A percentile compares a stretch with the other conserved stretches of the same genome.
phyloP scores from a whole-genome alignment of 2,797 vertebrate species.

The Merluccius polli region DNA sequence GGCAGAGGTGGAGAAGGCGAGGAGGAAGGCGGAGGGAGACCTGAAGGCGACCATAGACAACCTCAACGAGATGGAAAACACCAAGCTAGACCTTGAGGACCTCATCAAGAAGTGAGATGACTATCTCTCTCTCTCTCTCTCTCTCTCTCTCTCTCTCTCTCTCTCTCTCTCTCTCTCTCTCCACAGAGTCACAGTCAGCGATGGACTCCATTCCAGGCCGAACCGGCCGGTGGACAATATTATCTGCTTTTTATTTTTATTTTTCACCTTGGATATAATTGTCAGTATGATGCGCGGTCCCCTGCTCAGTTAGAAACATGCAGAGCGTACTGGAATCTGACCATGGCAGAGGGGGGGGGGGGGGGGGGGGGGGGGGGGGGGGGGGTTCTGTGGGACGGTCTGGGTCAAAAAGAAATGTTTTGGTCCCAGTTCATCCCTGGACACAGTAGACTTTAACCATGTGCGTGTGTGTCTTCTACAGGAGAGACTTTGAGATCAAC shows the following conservation, averaged over 20 bases:
- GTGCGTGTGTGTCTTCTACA: slow-evolving; percentile 24
- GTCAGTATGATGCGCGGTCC: too few species aligned
- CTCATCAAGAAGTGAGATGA: slow-evolving; percentile 67
- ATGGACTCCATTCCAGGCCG: too few species aligned
- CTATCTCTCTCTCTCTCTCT: neutral
- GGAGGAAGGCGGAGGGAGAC: slow-evolving; percentile 68
- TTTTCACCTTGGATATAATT: too few species aligned
- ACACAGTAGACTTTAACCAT: too few species aligned
- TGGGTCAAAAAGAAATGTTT: too few species aligned
- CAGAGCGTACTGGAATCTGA: too few species aligned
- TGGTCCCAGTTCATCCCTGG: too few species aligned
- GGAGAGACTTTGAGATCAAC: slow-evolving; percentile 76
- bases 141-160: neutral
- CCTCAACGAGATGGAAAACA: slow-evolving; percentile 68
- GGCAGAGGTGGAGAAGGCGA: slow-evolving; percentile 68
- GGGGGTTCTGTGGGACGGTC: too few species aligned
- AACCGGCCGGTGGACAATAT: too few species aligned
- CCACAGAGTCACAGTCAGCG: neutral
- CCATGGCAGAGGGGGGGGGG: too few species aligned
- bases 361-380: too few species aligned
- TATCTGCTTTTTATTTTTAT: slow-evolving; percentile 8
- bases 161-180: slow-evolving; percentile 1
- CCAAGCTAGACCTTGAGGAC: slow-evolving; percentile 69
- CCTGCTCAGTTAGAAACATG: too few species aligned
- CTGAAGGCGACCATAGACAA: slow-evolving; percentile 70